These are phyloP conservation scores for Oedothorax gibbosus DNA, from an alignment of 1,140 invertebrate genomes.

Conservation along the genomic window DNA sequence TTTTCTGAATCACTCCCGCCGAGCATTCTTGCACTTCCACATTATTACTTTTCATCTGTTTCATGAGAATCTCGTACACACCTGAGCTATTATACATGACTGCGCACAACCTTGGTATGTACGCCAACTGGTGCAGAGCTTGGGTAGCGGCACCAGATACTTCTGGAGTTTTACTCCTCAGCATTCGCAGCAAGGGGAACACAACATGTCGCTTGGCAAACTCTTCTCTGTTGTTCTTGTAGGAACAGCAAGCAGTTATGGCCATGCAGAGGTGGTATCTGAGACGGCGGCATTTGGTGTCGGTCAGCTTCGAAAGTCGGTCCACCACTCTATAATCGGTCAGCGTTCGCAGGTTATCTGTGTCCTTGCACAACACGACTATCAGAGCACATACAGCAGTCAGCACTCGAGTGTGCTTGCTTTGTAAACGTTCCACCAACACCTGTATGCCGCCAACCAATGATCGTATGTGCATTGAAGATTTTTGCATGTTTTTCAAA, in stretches of 20 bases:
- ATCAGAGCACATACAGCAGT: conserved; percentile 46
- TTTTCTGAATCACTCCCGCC: conserved; percentile 42
- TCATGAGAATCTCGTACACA: conserved; percentile 21
- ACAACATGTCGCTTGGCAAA: conserved; percentile 24
- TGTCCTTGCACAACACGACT: conserved; percentile 28
- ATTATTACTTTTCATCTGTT: conserved; percentile 29
- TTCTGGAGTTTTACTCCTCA: conserved; percentile 19
- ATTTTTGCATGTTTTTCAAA: conserved; percentile 38
- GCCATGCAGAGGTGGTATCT: conserved; percentile 54
- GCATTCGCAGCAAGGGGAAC: conserved; percentile 23
- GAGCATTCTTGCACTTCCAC: conserved; percentile 33
- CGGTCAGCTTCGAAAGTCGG: conserved; percentile 16
- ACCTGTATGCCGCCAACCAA: conserved; percentile 42
- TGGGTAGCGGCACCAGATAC: conserved; percentile 27
- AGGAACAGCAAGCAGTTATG: conserved; percentile 29
- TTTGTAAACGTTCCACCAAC: conserved; percentile 21
- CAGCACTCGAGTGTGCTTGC: conserved; percentile 16
- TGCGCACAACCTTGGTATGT: conserved; percentile 35
- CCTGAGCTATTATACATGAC: conserved; percentile 42
- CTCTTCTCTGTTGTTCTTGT: conserved; percentile 25
- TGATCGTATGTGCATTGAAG: conserved; percentile 21
- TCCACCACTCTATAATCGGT: conserved; percentile 43
- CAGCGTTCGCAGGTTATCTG: conserved; percentile 32
- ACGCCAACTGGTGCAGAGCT: conserved; percentile 28
- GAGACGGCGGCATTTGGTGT: conserved; percentile 23